phyloP scores from a whole-genome alignment of 2,888 invertebrate species.

The Tachina fera region DNA sequence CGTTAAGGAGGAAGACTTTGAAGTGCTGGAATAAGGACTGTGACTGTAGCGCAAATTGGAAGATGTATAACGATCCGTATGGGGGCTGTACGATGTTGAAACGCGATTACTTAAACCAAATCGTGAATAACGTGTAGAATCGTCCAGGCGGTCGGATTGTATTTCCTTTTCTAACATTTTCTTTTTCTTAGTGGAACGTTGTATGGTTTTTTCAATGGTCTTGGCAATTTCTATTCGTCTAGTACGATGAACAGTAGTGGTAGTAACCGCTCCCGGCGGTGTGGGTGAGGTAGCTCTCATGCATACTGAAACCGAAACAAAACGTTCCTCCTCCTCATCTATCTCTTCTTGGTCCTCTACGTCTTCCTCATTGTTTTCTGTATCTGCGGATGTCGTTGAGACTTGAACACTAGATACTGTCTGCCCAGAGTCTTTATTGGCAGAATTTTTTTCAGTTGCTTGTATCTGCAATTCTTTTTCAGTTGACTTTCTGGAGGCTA shows the following conservation, averaged over 20 bases:
- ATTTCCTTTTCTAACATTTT: constrained; percentile 88
- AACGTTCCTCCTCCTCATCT: constrained; percentile 70
- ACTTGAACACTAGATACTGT: background rate
- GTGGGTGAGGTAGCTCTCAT: constrained; percentile 92
- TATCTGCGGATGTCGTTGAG: constrained; percentile 53
- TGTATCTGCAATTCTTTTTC: constrained; percentile 78
- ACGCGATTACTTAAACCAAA: constrained; percentile 85
- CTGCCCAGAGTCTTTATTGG: constrained; percentile 55
- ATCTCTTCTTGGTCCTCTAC: constrained; percentile 50
- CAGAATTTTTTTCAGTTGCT: constrained; percentile 72
- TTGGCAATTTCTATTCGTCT: constrained; percentile 89
- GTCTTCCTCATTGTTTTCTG: constrained; percentile 41
- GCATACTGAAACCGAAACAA: constrained; percentile 86
- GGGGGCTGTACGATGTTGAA: constrained; percentile 82
- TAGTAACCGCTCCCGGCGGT: constrained; percentile 85
- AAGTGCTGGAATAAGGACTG: constrained; percentile 76
- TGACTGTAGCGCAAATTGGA: constrained; percentile 78
- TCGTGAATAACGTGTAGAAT: constrained; percentile 87
- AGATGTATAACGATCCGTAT: constrained; percentile 81
- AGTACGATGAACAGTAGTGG: constrained; percentile 84
- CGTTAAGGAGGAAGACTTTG: constrained; percentile 62
- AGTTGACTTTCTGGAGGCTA: constrained; percentile 83
- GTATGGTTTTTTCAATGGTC: constrained; percentile 88
- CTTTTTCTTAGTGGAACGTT: constrained; percentile 84
- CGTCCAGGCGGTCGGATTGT: constrained; percentile 89